Base-by-base conservation (phyloP, 2,797 vertebrate species). In the Lagodon rhomboides region DNA sequence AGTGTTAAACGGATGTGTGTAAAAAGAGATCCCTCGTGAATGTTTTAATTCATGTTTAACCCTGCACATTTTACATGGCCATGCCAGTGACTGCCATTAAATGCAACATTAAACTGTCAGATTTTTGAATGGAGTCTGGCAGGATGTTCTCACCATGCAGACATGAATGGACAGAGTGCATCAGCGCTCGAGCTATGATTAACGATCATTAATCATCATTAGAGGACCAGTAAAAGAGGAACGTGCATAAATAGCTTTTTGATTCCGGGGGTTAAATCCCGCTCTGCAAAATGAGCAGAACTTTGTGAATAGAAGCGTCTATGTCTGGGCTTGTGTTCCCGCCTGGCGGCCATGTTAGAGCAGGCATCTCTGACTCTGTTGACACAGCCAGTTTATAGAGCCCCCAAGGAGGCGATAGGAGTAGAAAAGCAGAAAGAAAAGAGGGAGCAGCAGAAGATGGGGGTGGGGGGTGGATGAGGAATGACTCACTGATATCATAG, bases 401-500 rank as follows among this genome's bases (percentile, higher is more conserved):
- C 79, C 78, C 78, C 34, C 0, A 46, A 89, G 85, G 84, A 85
- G 71, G 64, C 18, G 47, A 72, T 50, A 23, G 56, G 62, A 68
- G 74, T 9, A 66, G 76, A 74, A 66, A 63, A 68, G 64, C 69
- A 74, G 67, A 59, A 74, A 66, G 76, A 58, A 50, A 60, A 56
- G 27, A 27, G 68, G 56, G 55, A 64, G 70, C 1, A 2, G 10
- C 12, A 11, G 69, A 20, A 44, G 44, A 17, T 11, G 51, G 58
- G 1, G 68, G 20, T 23, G 25, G 64, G 58, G 43, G 75, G 30
- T 3, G 79, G 82, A 59, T 68, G 75, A 68, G 59, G 84, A 68
- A 79, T 91, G 92, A 92, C 72, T 89, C 89, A 91, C 71, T 77
- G 80, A 83, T 90, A 88, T 89, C 71, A 82, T 80, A 75, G 81